Conservation (phyloP, 2,113 vertebrate genomes). For the Elgaria multicarinata region DNA sequence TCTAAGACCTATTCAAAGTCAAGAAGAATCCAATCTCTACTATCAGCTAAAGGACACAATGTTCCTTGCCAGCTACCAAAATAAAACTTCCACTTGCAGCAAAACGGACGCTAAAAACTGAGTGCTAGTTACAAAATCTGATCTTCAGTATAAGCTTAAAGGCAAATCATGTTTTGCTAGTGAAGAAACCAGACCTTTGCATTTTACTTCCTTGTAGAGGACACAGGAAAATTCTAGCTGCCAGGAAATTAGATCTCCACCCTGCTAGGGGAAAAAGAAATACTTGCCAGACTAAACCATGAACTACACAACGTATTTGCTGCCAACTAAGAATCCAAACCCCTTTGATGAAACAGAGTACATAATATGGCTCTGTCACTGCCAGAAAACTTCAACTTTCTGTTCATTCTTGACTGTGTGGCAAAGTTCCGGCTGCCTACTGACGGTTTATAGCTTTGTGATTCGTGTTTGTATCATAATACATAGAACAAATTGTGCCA, state of each 20-base stretch:
- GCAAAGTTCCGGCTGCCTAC: neutral
- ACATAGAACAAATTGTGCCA: neutral
- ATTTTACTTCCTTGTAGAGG: constrained; percentile 20
- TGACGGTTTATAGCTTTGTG: neutral
- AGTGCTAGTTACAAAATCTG: neutral
- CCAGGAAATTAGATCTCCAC: constrained; percentile 24
- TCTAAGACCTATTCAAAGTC: constrained; percentile 23
- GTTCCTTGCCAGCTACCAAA: neutral
- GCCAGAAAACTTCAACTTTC: neutral
- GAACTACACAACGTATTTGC: neutral
- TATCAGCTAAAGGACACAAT: neutral
- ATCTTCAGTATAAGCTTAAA: neutral
- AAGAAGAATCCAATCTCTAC: constrained; percentile 3
- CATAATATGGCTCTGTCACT: fast-evolving
- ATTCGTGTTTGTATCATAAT: neutral
- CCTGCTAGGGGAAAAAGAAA: neutral
- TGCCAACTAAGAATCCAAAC: neutral
- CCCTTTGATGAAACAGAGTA: neutral
- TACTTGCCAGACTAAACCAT: neutral
- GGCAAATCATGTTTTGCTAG: neutral
- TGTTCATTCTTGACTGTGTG: neutral
- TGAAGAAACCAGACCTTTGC: neutral
- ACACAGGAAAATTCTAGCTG: constrained; percentile 24
- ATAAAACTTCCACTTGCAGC: constrained; percentile 8
- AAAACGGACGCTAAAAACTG: neutral